phyloP scores from a whole-genome alignment of 2,888 invertebrate species.

The Tetheella fluctuosa region DNA sequence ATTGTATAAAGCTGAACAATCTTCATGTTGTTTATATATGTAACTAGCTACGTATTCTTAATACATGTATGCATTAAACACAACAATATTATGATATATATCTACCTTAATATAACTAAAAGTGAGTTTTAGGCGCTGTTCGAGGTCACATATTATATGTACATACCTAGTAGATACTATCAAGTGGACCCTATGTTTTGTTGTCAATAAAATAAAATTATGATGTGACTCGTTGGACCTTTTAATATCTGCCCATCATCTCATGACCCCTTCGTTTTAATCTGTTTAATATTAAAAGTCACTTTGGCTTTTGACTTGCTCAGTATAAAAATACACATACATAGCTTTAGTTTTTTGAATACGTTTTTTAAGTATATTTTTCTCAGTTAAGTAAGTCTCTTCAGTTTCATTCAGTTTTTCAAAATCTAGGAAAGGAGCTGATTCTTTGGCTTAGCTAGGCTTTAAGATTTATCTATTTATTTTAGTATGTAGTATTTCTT shows the following conservation, averaged over 20 bases:
- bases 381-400: too few relatives aligned
- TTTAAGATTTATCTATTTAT: too few relatives aligned
- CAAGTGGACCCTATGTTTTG: slow-evolving; percentile 63
- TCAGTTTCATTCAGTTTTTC: too few relatives aligned
- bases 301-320: too few relatives aligned
- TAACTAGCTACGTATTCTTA: slow-evolving; percentile 13
- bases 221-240: slow-evolving; percentile 35
- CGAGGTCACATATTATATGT: slow-evolving; percentile 15
- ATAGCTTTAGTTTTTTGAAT: too few relatives aligned
- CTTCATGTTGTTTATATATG: not conserved
- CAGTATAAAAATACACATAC: too few relatives aligned
- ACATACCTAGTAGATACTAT: slow-evolving; percentile 43
- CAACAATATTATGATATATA: slow-evolving; percentile 25
- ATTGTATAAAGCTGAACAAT: not conserved
- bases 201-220: slow-evolving; percentile 73
- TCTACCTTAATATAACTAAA: slow-evolving; percentile 24
- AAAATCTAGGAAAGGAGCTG: too few relatives aligned
- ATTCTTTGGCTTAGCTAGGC: too few relatives aligned
- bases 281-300: too few relatives aligned
- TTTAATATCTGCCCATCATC: slow-evolving; percentile 18
- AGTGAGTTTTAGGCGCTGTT: slow-evolving; percentile 23
- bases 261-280: too few relatives aligned
- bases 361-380: too few relatives aligned
- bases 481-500: too few relatives aligned
- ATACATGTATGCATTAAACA: slow-evolving; percentile 15